A percentile compares a stretch with the other conserved stretches of the same genome.
phyloP scores from a whole-genome alignment of 1,140 invertebrate genomes.

The Drosophila insularis region DNA sequence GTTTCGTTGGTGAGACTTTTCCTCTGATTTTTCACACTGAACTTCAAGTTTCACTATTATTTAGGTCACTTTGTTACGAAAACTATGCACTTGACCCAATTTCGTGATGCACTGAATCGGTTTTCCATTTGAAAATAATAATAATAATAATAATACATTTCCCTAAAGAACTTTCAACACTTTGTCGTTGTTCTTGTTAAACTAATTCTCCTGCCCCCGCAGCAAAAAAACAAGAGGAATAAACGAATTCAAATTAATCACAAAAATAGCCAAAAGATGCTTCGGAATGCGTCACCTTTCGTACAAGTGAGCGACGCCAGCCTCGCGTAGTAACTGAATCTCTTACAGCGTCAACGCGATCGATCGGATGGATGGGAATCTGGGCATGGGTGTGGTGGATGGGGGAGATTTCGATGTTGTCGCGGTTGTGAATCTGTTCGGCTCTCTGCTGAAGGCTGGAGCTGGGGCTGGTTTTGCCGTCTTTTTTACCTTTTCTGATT shows the following conservation, averaged over 20 bases:
- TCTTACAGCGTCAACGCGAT: conserved; percentile 54
- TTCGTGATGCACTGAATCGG: conserved; percentile 5
- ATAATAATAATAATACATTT: too few species aligned
- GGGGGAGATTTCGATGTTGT: conserved; percentile 8
- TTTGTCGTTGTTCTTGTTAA: conserved; percentile 8
- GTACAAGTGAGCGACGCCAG: conserved; percentile 24
- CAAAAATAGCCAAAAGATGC: conserved; percentile 59
- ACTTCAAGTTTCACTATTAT: conserved; percentile 28
- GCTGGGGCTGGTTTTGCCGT: conserved; percentile 34
- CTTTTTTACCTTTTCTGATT: conserved; percentile 44
- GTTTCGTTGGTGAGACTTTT: conserved; percentile 52
- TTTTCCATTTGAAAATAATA: neutral
- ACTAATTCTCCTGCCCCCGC: conserved; percentile 14
- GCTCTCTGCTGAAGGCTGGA: conserved; percentile 36
- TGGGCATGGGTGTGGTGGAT: conserved; percentile 6
- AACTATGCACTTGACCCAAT: conserved; percentile 64
- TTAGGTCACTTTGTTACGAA: conserved; percentile 20
- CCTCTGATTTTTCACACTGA: conserved; percentile 33
- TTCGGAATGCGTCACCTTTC: conserved; percentile 55
- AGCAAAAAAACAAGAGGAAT: neutral
- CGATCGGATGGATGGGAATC: conserved; percentile 45
- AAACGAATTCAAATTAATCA: conserved; percentile 32
- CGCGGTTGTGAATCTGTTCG: neutral
- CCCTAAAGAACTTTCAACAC: neutral
- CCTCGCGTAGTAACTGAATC: conserved; percentile 41